Evolutionary conservation across 2,888 invertebrate species (phyloP).

Genomic region (Antheraea yamamai): DNA sequence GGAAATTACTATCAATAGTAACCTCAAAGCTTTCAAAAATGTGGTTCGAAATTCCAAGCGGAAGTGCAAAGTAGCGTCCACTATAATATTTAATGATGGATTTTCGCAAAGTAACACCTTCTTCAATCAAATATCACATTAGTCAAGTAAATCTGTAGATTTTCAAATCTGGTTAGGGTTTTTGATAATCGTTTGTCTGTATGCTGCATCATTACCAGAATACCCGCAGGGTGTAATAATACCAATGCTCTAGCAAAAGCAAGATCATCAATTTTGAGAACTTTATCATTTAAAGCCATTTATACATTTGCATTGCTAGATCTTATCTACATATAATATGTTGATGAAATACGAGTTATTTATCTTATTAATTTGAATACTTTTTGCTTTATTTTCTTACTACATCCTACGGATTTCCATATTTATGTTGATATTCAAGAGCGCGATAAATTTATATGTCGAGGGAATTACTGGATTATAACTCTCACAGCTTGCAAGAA

Average conservation of each 20-base stretch:
- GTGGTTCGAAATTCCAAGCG: too few relatives aligned
- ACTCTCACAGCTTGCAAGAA: slow-evolving; percentile 6
- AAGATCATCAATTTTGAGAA: neutral
- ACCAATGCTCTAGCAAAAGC: neutral
- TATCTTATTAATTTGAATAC: neutral
- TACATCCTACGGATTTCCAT: neutral
- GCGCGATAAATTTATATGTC: neutral
- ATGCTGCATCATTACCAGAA: neutral
- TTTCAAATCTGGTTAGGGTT: neutral
- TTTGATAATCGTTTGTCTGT: neutral
- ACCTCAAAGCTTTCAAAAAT: neutral
- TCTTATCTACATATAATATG: neutral
- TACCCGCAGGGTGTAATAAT: neutral
- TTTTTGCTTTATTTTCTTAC: neutral
- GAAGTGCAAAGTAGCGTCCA: too few relatives aligned
- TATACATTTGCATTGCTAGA: neutral
- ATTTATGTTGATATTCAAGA: neutral
- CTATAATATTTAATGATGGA: too few relatives aligned
- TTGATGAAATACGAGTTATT: neutral
- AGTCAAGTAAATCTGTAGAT: neutral
- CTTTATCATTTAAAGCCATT: neutral
- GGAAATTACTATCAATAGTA: neutral
- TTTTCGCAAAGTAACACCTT: too few relatives aligned
- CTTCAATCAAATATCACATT: too few relatives aligned
- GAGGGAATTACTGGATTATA: neutral